Percentiles rank a stretch among this genome's conserved stretches.
These are phyloP conservation scores for Drosophila parvula DNA, from an alignment of 1,140 invertebrate genomes.

Conservation along the genomic window DNA sequence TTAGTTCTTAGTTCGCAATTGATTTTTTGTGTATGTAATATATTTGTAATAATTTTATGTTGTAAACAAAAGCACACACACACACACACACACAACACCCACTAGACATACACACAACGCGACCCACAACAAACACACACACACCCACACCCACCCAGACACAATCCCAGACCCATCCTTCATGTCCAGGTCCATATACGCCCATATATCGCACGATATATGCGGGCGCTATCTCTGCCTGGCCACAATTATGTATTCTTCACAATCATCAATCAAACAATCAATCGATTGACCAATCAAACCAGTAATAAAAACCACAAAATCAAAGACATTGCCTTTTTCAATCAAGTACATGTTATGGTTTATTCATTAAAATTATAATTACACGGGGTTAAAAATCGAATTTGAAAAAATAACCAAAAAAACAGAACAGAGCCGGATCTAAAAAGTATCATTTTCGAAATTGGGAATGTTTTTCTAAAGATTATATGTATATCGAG, in stretches of 20 bases:
- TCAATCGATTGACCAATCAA: slow-evolving; percentile 37
- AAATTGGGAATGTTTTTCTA: slow-evolving; percentile 39
- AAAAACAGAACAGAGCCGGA: slow-evolving; percentile 25
- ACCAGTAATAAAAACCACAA: slow-evolving; percentile 47
- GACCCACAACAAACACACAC: slow-evolving; percentile 2
- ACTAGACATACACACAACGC: background rate
- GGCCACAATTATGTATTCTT: slow-evolving; percentile 50
- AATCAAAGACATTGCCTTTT: slow-evolving; percentile 16
- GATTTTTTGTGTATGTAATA: slow-evolving; percentile 61
- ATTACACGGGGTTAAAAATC: slow-evolving; percentile 38
- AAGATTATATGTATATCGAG: background rate
- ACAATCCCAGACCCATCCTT: slow-evolving; percentile 28
- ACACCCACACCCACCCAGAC: slow-evolving; percentile 2
- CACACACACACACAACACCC: slow-evolving; percentile 5
- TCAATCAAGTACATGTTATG: slow-evolving; percentile 25
- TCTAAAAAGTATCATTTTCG: slow-evolving; percentile 13
- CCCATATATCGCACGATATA: slow-evolving; percentile 34
- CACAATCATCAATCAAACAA: slow-evolving; percentile 43
- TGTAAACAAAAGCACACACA: slow-evolving; percentile 35
- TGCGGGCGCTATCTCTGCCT: slow-evolving; percentile 19
- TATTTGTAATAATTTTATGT: slow-evolving; percentile 65
- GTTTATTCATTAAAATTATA: slow-evolving; percentile 54
- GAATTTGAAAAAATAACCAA: slow-evolving; percentile 19
- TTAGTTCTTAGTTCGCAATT: slow-evolving; percentile 79
- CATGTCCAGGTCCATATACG: slow-evolving; percentile 13